Evolutionary conservation across 2,888 invertebrate genomes (phyloP).

Genomic region (Xanthorhoe designata): DNA sequence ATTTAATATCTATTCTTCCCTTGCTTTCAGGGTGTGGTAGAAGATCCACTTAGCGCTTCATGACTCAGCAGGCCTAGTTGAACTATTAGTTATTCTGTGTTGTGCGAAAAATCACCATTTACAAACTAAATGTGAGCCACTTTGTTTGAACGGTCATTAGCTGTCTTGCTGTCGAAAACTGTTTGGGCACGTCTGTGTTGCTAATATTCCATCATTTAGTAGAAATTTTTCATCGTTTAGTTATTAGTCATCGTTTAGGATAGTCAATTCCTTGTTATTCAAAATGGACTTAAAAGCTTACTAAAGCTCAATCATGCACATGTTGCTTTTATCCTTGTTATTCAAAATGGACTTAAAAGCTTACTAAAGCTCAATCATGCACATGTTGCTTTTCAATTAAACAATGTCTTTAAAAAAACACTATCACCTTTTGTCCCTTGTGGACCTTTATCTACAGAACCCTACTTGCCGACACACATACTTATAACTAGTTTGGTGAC

Average conservation of each 20-base stretch:
- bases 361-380: no score
- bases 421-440: no score
- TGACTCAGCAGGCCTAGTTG: slow-evolving; percentile 50
- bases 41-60: slow-evolving; percentile 58
- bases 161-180: slow-evolving; percentile 60
- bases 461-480: no score
- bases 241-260: background rate
- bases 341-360: no score
- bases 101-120: slow-evolving; percentile 63
- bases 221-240: background rate
- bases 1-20: slow-evolving; percentile 4
- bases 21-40: slow-evolving; percentile 47
- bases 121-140: slow-evolving; percentile 60
- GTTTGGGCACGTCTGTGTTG: slow-evolving; percentile 52
- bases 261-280: no score
- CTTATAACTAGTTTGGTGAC: no score
- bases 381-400: no score
- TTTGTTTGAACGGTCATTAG: slow-evolving; percentile 65
- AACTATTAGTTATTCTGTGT: slow-evolving; percentile 36
- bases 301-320: no score
- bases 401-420: no score
- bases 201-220: slow-evolving; percentile 16
- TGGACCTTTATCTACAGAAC: no score
- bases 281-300: no score
- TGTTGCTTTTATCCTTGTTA: no score